Base-by-base conservation (phyloP, 2,113 vertebrate genomes). In the Carlito syrichta region DNA sequence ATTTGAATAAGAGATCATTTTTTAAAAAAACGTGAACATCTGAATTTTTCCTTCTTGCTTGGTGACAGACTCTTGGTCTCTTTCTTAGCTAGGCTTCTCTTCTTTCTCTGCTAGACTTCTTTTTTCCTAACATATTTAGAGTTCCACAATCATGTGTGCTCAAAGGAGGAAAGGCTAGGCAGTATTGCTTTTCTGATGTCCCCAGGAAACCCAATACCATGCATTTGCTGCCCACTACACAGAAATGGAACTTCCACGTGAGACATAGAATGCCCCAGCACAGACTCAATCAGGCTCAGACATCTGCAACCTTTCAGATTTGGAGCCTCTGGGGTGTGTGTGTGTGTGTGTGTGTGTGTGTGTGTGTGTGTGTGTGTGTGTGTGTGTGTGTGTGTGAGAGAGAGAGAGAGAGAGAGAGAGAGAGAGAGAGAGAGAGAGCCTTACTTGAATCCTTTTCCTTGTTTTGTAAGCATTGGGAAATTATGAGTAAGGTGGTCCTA, bases 1-100 rank as follows among this genome's bases (percentile, higher is more conserved):
- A 97, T 93, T 96, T 96, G 87, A 95, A 93, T 30, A 95, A 96
- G 93, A 97, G 94, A 95, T 92, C 86, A 94, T 92, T 94, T 93
- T 87, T 73, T 45, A 23, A 52, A 84, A 52, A 82, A 91, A 58
- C 86, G 89, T 25, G 78, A 92, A 76, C 50, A 76, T 93, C 25
- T 95, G 79, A 95, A 17, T 77, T 66, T 62, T 93, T 43, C 86
- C 62, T 71, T 71, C 79, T 91, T 71, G 17, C 63, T 74, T 89
- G 40, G 68, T 0, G 3, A 87, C 74, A 96, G 93, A 85, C 79
- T 87, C 30, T 45, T 25, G 58, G 94, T 92, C 89, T 93, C 89
- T 94, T 93, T 97, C 50, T 97, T 50, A 54, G 45, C 69, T 78
- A 86, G 56, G 50, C 35, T 48, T 69, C 68, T 83, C 50, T 91